Conservation (phyloP, 2,113 vertebrate species). For the Cololabis saira region DNA sequence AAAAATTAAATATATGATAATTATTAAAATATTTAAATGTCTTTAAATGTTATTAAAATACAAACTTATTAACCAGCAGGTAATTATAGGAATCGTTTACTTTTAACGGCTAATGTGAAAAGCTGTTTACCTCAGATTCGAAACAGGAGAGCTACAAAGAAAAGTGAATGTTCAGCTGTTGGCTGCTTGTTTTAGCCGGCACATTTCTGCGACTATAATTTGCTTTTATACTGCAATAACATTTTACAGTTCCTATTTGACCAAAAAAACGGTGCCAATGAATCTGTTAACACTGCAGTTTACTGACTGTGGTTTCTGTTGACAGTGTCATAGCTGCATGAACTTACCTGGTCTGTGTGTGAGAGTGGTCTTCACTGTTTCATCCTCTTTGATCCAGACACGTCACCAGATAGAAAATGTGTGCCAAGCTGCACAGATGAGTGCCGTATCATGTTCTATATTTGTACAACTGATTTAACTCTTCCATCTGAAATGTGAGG, state of each 20-base stretch:
- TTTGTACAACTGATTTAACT: conserved; percentile 13
- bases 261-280: not conserved
- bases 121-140: not conserved
- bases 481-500: conserved; percentile 45
- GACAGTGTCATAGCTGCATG: not conserved
- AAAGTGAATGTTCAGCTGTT: not conserved
- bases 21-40: too few species aligned
- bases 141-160: not conserved
- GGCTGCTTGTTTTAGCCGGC: too few species aligned
- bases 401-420: conserved; percentile 8
- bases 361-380: conserved; percentile 3
- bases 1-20: too few species aligned
- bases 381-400: conserved; percentile 1
- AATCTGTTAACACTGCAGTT: conserved; percentile 9
- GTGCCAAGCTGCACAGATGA: conserved; percentile 16
- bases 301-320: conserved; percentile 2
- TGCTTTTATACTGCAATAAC: too few species aligned
- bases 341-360: conserved; percentile 10
- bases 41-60: too few species aligned
- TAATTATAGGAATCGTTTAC: too few species aligned
- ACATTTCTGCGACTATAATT: too few species aligned
- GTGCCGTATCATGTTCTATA: conserved; percentile 30
- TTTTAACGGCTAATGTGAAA: too few species aligned
- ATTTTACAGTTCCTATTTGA: too few species aligned
- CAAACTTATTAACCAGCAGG: too few species aligned